Evolutionary conservation across 1,140 invertebrate genomes (phyloP).

Genomic region (Caenorhabditis remanei): DNA sequence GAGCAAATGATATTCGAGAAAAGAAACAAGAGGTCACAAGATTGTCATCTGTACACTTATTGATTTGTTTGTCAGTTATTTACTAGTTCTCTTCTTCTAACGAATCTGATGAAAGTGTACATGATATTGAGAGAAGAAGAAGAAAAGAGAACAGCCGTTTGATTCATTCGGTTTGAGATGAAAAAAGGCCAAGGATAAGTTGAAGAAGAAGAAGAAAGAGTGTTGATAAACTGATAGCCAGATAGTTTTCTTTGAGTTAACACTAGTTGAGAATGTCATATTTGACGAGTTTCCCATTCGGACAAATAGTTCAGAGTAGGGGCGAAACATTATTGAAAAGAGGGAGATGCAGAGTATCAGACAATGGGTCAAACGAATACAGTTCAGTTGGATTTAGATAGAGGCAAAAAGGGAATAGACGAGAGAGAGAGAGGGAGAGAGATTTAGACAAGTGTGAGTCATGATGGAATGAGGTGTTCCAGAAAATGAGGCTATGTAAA

Average conservation of each 20-base stretch:
- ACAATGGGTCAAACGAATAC: conserved; percentile 28
- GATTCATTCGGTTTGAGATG: not conserved
- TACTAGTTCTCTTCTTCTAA: not conserved
- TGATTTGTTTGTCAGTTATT: conserved; percentile 18
- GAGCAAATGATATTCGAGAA: not conserved
- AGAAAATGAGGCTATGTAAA: no score
- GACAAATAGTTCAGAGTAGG: not conserved
- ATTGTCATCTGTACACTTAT: not conserved
- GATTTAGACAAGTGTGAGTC: not conserved
- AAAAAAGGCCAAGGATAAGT: conserved; percentile 24
- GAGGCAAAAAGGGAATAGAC: not conserved
- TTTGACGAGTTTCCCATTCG: not conserved
- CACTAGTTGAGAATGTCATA: no score
- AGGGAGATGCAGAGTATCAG: not conserved
- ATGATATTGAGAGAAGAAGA: conserved; percentile 33
- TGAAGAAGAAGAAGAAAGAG: conserved; percentile 9
- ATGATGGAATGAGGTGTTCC: no score
- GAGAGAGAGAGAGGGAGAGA: not conserved
- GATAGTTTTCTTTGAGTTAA: not conserved
- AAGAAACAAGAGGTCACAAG: no score
- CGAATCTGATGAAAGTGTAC: not conserved
- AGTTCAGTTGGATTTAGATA: not conserved
- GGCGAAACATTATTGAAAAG: not conserved
- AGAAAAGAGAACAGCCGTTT: not conserved
- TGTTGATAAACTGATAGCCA: not conserved